Evolutionary conservation across 2,113 vertebrate genomes (phyloP).

Genomic region (Synchiropus splendidus): DNA sequence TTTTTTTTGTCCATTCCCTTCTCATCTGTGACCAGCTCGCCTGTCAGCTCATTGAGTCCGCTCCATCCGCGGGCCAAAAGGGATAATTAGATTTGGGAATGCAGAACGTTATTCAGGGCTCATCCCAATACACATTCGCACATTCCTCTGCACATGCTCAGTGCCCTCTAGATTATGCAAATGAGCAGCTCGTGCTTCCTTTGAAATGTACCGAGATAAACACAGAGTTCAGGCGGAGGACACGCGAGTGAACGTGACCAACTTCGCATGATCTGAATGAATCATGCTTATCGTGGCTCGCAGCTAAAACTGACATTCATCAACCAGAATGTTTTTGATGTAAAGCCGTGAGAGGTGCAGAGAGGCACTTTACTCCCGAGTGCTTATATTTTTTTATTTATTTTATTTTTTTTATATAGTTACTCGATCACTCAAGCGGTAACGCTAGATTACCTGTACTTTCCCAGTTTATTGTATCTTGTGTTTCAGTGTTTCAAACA

Average conservation of each 20-base stretch:
- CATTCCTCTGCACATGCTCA: slow-evolving; percentile 9
- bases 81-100: slow-evolving; percentile 60
- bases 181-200: slow-evolving; percentile 43
- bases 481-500: too few relatives aligned
- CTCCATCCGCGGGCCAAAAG: slow-evolving; percentile 40
- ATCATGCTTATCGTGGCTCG: too few relatives aligned
- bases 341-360: too few relatives aligned
- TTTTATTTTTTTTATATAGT: too few relatives aligned
- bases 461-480: too few relatives aligned
- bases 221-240: slow-evolving; percentile 52
- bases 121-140: slow-evolving; percentile 31
- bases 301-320: too few relatives aligned
- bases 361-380: too few relatives aligned
- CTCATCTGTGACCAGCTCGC: slow-evolving; percentile 39
- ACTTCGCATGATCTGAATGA: too few relatives aligned
- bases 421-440: too few relatives aligned
- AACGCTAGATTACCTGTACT: too few relatives aligned
- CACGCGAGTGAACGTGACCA: slow-evolving; percentile 13
- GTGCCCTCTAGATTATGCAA: slow-evolving; percentile 58
- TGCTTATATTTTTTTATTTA: too few relatives aligned
- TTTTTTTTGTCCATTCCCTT: slow-evolving; percentile 34
- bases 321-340: too few relatives aligned
- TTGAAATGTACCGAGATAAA: slow-evolving; percentile 58
- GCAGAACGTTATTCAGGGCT: slow-evolving; percentile 44
- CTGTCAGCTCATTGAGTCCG: slow-evolving; percentile 40